Evolutionary conservation across 2,888 invertebrate genomes (phyloP).

Genomic region (Lycophotia porphyrea): DNA sequence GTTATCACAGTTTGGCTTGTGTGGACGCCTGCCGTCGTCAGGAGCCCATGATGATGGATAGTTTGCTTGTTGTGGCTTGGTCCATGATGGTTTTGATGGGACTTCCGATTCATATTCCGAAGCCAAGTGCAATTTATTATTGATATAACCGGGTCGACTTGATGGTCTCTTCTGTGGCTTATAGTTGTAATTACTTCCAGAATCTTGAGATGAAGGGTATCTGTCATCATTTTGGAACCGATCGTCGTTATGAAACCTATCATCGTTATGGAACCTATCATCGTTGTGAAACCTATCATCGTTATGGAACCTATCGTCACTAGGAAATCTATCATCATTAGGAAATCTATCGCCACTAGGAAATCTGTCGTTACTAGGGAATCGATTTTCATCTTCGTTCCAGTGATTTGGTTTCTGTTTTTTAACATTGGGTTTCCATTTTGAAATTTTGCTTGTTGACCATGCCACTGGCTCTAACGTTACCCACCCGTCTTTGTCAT

Average conservation of each 20-base stretch:
- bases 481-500: slow-evolving; percentile 94
- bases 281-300: slow-evolving; percentile 61
- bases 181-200: slow-evolving; percentile 76
- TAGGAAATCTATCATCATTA: slow-evolving; percentile 54
- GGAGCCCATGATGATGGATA: slow-evolving; percentile 83
- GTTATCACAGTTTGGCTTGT: slow-evolving; percentile 85
- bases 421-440: slow-evolving; percentile 93
- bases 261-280: slow-evolving; percentile 55
- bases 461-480: slow-evolving; percentile 94
- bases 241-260: slow-evolving; percentile 52
- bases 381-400: slow-evolving; percentile 83
- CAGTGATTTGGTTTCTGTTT: slow-evolving; percentile 87
- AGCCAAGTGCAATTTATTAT: slow-evolving; percentile 82
- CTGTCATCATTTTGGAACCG: slow-evolving; percentile 63
- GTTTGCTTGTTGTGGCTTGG: slow-evolving; percentile 77
- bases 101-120: slow-evolving; percentile 82
- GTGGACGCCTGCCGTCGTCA: slow-evolving; percentile 84
- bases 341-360: slow-evolving; percentile 48
- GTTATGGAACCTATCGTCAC: slow-evolving; percentile 33
- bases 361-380: slow-evolving; percentile 66
- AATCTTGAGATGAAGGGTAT: slow-evolving; percentile 74
- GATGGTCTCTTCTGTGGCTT: slow-evolving; percentile 81
- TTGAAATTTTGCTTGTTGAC: slow-evolving; percentile 95
- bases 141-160: slow-evolving; percentile 82
- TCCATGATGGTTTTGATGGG: slow-evolving; percentile 85